These are phyloP conservation scores for Taurulus bubalis DNA, from an alignment of 2,113 vertebrate genomes.

Conservation along the genomic window DNA sequence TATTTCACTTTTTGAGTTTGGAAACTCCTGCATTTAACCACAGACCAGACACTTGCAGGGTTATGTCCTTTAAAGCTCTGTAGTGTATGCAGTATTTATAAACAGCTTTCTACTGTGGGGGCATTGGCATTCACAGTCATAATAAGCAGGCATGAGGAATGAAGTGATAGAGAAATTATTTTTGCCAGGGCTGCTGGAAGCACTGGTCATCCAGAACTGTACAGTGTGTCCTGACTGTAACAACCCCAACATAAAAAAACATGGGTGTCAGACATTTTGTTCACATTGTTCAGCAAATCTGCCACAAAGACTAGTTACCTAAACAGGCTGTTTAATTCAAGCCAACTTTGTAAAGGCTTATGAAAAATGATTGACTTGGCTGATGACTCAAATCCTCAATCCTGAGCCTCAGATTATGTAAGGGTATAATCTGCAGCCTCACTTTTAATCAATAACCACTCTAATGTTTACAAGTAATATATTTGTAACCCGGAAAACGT, in stretches of 20 bases:
- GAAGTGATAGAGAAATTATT: background rate
- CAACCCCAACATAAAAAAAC: background rate
- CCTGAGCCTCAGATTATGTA: constrained; percentile 56
- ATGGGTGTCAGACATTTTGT: constrained; percentile 12
- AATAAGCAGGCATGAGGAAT: constrained; percentile 13
- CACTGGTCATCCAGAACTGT: background rate
- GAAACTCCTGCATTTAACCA: background rate
- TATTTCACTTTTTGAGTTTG: background rate
- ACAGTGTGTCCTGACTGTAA: background rate
- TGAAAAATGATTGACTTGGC: constrained; percentile 52
- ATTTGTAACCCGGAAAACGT: constrained; percentile 50
- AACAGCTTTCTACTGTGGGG: background rate
- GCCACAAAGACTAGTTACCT: constrained; percentile 1
- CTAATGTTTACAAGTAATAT: constrained; percentile 73
- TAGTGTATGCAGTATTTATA: background rate
- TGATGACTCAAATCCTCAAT: constrained; percentile 56
- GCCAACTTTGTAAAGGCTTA: constrained; percentile 54
- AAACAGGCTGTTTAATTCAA: constrained; percentile 44
- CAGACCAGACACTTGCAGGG: background rate
- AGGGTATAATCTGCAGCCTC: constrained; percentile 67
- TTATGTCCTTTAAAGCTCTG: background rate
- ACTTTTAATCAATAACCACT: constrained; percentile 76
- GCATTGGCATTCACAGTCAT: background rate
- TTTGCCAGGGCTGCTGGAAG: background rate
- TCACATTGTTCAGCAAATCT: constrained; percentile 26